Conservation (phyloP, 2,797 vertebrate genomes). For the Parauchenoglanis ngamensis region DNA sequence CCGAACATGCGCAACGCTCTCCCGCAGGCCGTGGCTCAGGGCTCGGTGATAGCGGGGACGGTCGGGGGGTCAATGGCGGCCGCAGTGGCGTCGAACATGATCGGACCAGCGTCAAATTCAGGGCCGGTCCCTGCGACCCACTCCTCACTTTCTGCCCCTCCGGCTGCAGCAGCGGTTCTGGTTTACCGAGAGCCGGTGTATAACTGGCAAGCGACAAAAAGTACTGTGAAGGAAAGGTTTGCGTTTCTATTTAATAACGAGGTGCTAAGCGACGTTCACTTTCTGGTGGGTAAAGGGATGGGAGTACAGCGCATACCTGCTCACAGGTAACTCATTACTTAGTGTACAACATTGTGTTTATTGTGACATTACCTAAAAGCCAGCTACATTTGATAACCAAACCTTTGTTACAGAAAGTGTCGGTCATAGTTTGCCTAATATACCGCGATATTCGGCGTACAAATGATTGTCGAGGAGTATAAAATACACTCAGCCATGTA, state of each 20-base stretch:
- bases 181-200: conserved; percentile 80
- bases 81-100: conserved; percentile 75
- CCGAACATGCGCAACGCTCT: conserved; percentile 75
- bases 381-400: neutral
- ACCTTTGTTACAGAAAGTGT: neutral
- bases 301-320: conserved; percentile 93
- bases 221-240: conserved; percentile 79
- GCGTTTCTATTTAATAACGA: conserved; percentile 93
- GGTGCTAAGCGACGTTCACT: conserved; percentile 96
- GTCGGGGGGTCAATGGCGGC: conserved; percentile 69
- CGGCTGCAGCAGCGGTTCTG: conserved; percentile 76
- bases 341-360: neutral
- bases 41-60: conserved; percentile 63
- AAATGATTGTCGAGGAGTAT: neutral
- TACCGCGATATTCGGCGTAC: neutral
- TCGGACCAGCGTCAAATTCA: conserved; percentile 68
- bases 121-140: conserved; percentile 60
- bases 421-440: neutral
- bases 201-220: conserved; percentile 83
- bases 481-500: neutral
- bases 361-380: neutral
- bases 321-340: conserved; percentile 78
- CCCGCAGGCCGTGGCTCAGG: conserved; percentile 70
- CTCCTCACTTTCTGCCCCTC: conserved; percentile 61
- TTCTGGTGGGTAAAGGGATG: conserved; percentile 93